Percentiles rank a stretch among this genome's conserved stretches.
phyloP scores from a whole-genome alignment of 2,888 invertebrate genomes.

The Ophion costatus region DNA sequence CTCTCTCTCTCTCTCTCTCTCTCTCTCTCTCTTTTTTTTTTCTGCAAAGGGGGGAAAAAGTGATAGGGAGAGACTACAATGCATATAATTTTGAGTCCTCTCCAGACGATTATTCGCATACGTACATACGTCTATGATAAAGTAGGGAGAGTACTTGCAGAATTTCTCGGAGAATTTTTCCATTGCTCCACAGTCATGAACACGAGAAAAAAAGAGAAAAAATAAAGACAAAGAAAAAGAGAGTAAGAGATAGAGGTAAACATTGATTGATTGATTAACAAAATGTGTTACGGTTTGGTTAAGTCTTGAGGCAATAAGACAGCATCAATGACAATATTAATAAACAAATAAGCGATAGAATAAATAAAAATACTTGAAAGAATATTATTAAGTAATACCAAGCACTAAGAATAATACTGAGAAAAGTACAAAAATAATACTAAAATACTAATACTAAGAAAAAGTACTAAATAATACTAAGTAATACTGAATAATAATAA shows the following conservation, averaged over 20 bases:
- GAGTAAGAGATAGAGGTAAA: neutral
- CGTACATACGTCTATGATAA: neutral
- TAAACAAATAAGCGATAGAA: neutral
- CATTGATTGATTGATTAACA: neutral
- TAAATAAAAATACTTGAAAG: too few relatives aligned
- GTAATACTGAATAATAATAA: too few relatives aligned
- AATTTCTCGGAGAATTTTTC: slow-evolving; percentile 16
- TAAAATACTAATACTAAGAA: too few relatives aligned
- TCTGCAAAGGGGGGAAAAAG: neutral
- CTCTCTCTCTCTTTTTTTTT: neutral
- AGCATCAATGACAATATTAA: neutral
- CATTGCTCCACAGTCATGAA: slow-evolving; percentile 16
- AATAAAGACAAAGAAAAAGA: neutral
- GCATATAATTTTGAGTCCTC: slow-evolving; percentile 46
- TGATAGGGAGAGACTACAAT: slow-evolving; percentile 11
- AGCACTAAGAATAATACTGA: too few relatives aligned
- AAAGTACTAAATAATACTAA: too few relatives aligned
- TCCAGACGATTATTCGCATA: slow-evolving; percentile 23
- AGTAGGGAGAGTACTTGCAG: slow-evolving; percentile 2
- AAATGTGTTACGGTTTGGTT: neutral
- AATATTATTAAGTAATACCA: too few relatives aligned
- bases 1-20: too few relatives aligned
- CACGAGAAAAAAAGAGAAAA: neutral
- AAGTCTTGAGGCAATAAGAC: neutral
- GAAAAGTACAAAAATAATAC: too few relatives aligned